Percentiles rank a stretch among this genome's conserved stretches.
Evolutionary conservation across 2,113 vertebrate species (phyloP).

Genomic region (Cynoglossus semilaevis): DNA sequence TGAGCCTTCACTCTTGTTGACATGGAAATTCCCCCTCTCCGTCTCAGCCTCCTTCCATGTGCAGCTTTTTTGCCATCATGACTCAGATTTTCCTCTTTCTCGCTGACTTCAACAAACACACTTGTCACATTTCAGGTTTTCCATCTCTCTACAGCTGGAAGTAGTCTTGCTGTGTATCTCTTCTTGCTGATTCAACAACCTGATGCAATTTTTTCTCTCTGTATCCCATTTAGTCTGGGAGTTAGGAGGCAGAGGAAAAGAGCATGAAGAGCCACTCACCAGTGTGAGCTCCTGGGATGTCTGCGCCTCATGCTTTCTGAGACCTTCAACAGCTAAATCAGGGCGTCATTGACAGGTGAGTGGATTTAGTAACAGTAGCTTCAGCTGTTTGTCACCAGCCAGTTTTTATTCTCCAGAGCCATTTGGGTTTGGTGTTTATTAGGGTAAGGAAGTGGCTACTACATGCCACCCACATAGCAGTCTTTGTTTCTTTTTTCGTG

Average conservation of each 20-base stretch:
- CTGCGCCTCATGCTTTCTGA: constrained; percentile 37
- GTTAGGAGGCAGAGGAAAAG: constrained; percentile 1
- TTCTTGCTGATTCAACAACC: constrained; percentile 45
- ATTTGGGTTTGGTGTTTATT: constrained; percentile 6
- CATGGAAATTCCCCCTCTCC: constrained; percentile 61
- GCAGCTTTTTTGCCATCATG: constrained; percentile 37
- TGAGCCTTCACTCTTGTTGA: constrained; percentile 38
- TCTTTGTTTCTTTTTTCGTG: constrained; percentile 16
- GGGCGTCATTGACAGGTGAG: constrained; percentile 52
- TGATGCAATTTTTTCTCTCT: constrained; percentile 7
- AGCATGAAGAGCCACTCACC: constrained; percentile 28
- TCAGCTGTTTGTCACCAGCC: background rate
- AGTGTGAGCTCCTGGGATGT: constrained; percentile 54
- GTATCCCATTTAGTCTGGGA: constrained; percentile 27
- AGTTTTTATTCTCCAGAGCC: background rate
- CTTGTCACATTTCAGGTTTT: constrained; percentile 61
- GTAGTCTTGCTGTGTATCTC: constrained; percentile 18
- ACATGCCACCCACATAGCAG: background rate
- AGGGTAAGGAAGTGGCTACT: constrained; percentile 1
- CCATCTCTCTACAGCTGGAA: constrained; percentile 24
- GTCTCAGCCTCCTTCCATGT: constrained; percentile 23
- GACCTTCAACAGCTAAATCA: constrained; percentile 54
- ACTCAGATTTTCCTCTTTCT: constrained; percentile 67
- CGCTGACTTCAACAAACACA: constrained; percentile 54
- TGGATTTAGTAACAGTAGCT: background rate